phyloP scores from a whole-genome alignment of 2,113 vertebrate species.

The Dendropsophus ebraccatus region DNA sequence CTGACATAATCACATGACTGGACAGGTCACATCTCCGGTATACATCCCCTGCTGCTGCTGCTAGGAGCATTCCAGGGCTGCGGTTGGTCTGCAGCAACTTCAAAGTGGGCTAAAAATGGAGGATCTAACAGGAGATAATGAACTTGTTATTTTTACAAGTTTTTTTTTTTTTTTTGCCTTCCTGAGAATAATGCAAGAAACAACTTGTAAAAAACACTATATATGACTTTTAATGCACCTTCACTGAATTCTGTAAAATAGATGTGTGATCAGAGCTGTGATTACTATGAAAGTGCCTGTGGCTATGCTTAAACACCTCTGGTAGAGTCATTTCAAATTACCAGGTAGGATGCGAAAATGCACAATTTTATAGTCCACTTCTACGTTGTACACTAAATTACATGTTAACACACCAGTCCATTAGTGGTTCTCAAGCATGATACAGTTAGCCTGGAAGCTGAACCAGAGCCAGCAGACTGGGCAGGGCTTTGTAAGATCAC shows the following conservation, averaged over 20 bases:
- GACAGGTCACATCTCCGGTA: neutral
- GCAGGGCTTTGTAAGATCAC: neutral
- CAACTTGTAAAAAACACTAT: neutral
- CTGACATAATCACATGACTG: neutral
- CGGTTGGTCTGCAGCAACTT: neutral
- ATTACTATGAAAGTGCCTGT: neutral
- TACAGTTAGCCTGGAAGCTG: slow-evolving; percentile 9
- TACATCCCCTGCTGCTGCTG: neutral
- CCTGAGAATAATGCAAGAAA: neutral
- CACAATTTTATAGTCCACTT: neutral
- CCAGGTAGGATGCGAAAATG: neutral
- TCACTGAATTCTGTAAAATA: neutral
- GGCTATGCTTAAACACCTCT: neutral
- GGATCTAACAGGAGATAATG: neutral
- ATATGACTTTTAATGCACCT: neutral
- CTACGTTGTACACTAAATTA: neutral
- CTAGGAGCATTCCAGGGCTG: neutral
- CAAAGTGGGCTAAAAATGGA: neutral
- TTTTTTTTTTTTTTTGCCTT: neutral
- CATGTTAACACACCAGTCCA: neutral
- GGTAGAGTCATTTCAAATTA: neutral
- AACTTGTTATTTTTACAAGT: neutral
- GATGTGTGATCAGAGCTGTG: neutral
- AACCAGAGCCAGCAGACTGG: neutral
- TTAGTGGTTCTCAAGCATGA: neutral